phyloP scores from a whole-genome alignment of 2,113 vertebrate species.

The Tyto alba region DNA sequence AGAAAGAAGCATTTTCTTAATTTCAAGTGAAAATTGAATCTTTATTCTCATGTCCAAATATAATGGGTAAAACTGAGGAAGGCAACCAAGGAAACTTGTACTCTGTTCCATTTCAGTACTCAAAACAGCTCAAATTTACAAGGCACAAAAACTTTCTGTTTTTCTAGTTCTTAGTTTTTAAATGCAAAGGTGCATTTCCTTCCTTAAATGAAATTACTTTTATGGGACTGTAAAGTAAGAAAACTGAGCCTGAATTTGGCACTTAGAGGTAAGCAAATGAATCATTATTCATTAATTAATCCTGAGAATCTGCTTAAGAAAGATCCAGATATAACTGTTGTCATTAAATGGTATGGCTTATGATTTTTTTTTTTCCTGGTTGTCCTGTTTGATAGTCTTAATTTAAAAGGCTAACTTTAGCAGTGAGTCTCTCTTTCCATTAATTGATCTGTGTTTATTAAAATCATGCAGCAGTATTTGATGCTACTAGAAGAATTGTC shows the following conservation, averaged over 20 bases:
- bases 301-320: background rate
- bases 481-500: background rate
- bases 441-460: background rate
- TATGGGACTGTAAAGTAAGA: background rate
- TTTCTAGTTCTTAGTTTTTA: background rate
- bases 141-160: background rate
- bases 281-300: background rate
- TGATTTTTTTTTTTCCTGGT: background rate
- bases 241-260: background rate
- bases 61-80: background rate
- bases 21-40: constrained; percentile 33
- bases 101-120: background rate
- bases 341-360: background rate
- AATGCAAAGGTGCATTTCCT: background rate
- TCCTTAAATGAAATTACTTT: constrained; percentile 18
- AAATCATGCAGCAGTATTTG: background rate
- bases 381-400: constrained; percentile 5
- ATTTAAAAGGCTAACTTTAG: background rate
- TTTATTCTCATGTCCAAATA: constrained; percentile 14
- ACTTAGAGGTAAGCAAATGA: background rate
- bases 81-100: background rate
- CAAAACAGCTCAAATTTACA: background rate
- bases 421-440: background rate
- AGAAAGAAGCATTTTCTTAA: background rate
- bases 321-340: background rate